Base-by-base conservation (phyloP, 1,140 invertebrate species). In the Amphibalanus amphitrite region DNA sequence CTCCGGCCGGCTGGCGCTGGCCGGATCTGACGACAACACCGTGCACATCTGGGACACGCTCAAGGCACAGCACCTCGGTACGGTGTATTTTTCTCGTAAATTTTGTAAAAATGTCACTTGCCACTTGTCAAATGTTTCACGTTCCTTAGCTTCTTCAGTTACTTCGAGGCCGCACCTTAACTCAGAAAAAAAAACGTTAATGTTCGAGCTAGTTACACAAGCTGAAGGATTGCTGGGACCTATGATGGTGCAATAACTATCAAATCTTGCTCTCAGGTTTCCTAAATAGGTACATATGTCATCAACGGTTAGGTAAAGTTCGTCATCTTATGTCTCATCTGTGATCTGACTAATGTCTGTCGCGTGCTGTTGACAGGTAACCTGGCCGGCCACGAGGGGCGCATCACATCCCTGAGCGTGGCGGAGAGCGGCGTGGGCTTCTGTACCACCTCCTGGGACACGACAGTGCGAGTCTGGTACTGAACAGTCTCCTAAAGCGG, bases 41-140 rank as follows among this genome's bases (percentile, higher is more conserved):
- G 86, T 94, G 72, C 91, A 94, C 78, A 87, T 90, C 76, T 94
- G 91, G 91, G 92, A 95, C 76, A 88, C 89, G 0, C 80, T 94
- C 72, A 93, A 92, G 83, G 85, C 85, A 68, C 81, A 83, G 74
- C 87, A 93, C 78, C 89, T 88, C 78, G 90, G 91, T 93, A 74
- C 71, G 72, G 69, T n/a, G 59, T 26, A 17, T n/a, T 25, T 20
- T 25, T 38, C 30, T 25, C 30, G 26, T 74, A 25, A 59, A 30
- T 25, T 28, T 25, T 26, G n/a, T 13, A 74, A n/a, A n/a, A 71
- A 33, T 38, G 28, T 40, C 26, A 72, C 40, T 30, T 29, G 28
- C 65, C n/a, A 25, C 30, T 17, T n/a, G 69, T 29, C 20, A 28
- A 74, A 71, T 38, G 28, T 68, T 26, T 28, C 28, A 10, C 26